A percentile compares a stretch with the other conserved stretches of the same genome.
Evolutionary conservation across 2,113 vertebrate species (phyloP).

Genomic region (Rhea americana): DNA sequence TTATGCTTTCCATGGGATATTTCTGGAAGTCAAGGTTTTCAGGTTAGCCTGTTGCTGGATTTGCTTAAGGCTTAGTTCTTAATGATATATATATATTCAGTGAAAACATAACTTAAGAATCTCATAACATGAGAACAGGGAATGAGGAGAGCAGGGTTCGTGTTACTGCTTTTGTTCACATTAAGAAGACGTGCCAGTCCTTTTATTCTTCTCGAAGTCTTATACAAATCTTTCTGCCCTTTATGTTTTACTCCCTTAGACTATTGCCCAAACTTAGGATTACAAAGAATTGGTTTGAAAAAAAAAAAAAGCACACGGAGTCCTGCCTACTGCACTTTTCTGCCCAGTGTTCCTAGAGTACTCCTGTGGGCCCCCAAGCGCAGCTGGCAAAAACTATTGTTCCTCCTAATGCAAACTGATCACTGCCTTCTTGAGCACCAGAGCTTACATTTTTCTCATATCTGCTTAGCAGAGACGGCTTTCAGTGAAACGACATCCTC

Average conservation of each 20-base stretch:
- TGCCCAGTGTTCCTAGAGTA: background rate
- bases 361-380: background rate
- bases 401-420: background rate
- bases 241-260: background rate
- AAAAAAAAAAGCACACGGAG: background rate
- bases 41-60: background rate
- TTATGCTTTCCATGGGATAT: background rate
- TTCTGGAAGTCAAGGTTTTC: conserved; percentile 6
- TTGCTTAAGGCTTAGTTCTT: background rate
- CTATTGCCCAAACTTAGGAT: background rate
- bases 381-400: background rate
- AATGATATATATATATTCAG: background rate
- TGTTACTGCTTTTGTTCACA: background rate
- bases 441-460: background rate
- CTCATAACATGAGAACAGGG: background rate
- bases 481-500: background rate
- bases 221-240: background rate
- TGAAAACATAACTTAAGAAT: conserved; percentile 33
- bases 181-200: background rate
- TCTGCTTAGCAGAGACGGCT: background rate
- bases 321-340: background rate
- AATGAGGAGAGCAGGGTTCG: background rate
- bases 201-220: background rate
- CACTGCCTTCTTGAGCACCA: background rate
- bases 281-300: background rate